Conservation (phyloP, 2,888 invertebrate species). For the Hypselothyrea guttata region DNA sequence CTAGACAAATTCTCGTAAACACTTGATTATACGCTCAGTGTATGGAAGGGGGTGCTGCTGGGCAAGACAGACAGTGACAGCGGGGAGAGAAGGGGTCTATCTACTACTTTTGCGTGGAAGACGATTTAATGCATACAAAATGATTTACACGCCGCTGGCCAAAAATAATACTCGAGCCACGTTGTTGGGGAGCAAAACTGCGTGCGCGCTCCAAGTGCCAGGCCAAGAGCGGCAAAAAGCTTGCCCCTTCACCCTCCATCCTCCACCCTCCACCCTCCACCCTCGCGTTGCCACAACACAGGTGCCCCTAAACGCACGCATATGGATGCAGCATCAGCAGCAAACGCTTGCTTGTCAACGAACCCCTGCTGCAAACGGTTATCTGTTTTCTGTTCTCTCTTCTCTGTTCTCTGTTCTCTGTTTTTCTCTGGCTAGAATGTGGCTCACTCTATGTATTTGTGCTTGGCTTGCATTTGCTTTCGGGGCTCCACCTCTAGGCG, state of each 20-base stretch:
- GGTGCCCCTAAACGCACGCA: slow-evolving; percentile 29
- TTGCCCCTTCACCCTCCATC: background rate
- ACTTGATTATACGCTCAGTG: too few species aligned
- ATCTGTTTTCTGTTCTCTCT: too few species aligned
- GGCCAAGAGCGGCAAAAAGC: background rate
- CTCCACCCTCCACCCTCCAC: background rate
- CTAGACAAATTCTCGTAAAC: too few species aligned
- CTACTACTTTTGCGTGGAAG: slow-evolving; percentile 43
- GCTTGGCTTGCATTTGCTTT: slow-evolving; percentile 49
- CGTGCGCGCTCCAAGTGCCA: too few species aligned
- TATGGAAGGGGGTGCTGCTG: slow-evolving; percentile 8
- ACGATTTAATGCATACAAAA: slow-evolving; percentile 79
- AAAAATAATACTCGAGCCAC: slow-evolving; percentile 62
- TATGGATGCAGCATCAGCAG: slow-evolving; percentile 16
- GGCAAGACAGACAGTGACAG: background rate
- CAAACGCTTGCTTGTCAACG: slow-evolving; percentile 35
- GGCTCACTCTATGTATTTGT: slow-evolving; percentile 12
- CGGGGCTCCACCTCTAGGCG: slow-evolving; percentile 32
- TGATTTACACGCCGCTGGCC: slow-evolving; percentile 73
- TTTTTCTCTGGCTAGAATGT: too few species aligned
- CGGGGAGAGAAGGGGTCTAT: background rate
- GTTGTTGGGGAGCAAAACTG: slow-evolving; percentile 21
- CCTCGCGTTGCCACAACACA: background rate
- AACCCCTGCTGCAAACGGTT: slow-evolving; percentile 25
- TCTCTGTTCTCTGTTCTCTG: too few species aligned